phyloP scores from a whole-genome alignment of 2,113 vertebrate genomes.

The Trichechus manatus region DNA sequence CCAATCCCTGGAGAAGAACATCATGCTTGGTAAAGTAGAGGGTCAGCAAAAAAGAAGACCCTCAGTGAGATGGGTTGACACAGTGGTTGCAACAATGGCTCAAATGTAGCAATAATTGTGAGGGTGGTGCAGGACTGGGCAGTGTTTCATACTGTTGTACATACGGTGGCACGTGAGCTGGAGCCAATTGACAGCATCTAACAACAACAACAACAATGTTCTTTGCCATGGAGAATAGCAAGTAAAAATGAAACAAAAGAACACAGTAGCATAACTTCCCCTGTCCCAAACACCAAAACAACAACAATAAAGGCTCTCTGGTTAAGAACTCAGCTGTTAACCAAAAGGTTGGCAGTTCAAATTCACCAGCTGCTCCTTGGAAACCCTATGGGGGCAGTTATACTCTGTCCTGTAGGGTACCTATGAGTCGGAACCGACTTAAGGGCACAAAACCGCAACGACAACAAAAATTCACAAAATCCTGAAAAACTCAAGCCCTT shows the following conservation, averaged over 20 bases:
- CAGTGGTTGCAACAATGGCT: not conserved
- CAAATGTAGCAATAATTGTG: not conserved
- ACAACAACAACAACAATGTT: not conserved
- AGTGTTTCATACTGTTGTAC: not conserved
- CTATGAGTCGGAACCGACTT: too few species aligned
- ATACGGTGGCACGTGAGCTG: not conserved
- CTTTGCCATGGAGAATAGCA: constrained; percentile 6
- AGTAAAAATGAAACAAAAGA: constrained; percentile 40
- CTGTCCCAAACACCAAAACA: not conserved
- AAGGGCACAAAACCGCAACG: too few species aligned
- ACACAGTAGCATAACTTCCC: not conserved
- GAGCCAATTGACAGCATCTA: not conserved
- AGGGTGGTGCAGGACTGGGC: not conserved
- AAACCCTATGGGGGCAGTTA: too few species aligned
- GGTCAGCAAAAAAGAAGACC: not conserved
- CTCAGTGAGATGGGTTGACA: not conserved
- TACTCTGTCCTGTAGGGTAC: too few species aligned
- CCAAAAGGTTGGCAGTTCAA: too few species aligned
- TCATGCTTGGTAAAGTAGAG: not conserved
- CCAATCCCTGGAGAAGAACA: not conserved
- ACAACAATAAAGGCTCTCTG: not conserved
- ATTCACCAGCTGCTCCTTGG: too few species aligned
- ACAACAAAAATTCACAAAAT: constrained; percentile 1
- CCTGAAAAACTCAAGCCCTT: not conserved
- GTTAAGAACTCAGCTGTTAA: too few species aligned